Conservation (phyloP, 2,797 vertebrate species). For the Syndactyla subalaris region DNA sequence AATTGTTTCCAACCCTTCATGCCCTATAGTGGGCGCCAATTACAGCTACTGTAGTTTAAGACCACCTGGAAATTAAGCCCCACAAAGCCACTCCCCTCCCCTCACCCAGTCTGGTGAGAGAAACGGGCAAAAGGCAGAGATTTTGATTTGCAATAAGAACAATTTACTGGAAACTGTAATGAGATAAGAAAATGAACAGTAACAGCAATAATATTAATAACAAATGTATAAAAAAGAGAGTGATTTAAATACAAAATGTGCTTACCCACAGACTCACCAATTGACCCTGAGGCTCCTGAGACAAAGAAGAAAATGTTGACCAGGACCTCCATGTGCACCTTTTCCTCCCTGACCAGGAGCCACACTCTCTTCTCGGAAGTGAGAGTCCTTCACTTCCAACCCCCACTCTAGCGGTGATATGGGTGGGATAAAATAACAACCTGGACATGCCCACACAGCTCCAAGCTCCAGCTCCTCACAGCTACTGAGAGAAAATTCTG, state of each 20-base stretch:
- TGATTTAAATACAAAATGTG: neutral
- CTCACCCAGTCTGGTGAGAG: neutral
- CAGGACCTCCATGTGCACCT: rapidly evolving
- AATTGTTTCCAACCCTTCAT: too few relatives aligned
- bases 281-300: neutral
- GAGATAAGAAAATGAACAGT: neutral
- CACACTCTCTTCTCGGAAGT: neutral
- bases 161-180: neutral
- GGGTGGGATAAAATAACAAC: neutral
- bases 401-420: too few relatives aligned
- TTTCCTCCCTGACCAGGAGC: neutral
- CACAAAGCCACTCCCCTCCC: neutral
- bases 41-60: neutral
- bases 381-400: neutral
- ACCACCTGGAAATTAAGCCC: neutral
- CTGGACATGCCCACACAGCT: neutral
- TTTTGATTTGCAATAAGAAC: neutral
- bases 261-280: neutral
- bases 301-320: neutral
- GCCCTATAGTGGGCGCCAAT: too few relatives aligned
- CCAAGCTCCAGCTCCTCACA: neutral
- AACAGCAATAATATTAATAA: neutral
- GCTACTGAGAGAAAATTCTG: neutral
- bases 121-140: neutral
- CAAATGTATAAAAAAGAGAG: neutral